Percentiles rank a stretch among this genome's conserved stretches.
phyloP scores from a whole-genome alignment of 2,797 vertebrate genomes.

The Eidolon dupreanum region DNA sequence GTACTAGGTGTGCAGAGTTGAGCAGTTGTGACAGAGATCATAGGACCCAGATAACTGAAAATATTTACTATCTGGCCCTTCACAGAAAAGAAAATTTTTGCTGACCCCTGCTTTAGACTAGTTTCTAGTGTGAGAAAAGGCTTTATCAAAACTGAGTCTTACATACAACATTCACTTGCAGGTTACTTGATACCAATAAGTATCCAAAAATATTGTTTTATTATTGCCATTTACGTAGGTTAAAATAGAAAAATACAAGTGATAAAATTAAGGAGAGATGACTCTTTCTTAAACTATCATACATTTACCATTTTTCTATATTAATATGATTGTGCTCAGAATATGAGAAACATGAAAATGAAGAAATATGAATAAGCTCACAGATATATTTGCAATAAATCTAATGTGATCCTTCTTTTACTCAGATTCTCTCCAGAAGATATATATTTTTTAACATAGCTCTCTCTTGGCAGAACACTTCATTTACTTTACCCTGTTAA shows the following conservation, averaged over 20 bases:
- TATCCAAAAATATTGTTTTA: not conserved
- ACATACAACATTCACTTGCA: not conserved
- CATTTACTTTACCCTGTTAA: not conserved
- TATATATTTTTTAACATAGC: not conserved
- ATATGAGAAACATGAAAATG: not conserved
- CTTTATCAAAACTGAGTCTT: not conserved
- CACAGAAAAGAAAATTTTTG: not conserved
- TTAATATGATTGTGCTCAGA: not conserved
- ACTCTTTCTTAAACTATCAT: not conserved
- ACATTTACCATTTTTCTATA: not conserved
- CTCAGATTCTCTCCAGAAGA: not conserved
- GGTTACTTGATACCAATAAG: not conserved
- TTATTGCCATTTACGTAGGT: not conserved
- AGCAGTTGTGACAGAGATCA: not conserved
- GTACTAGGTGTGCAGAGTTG: not conserved
- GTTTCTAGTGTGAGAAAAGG: not conserved
- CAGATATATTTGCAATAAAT: not conserved
- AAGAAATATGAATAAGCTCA: not conserved
- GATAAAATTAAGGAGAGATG: not conserved
- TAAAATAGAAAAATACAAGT: not conserved
- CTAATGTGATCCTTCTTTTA: not conserved
- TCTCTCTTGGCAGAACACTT: not conserved
- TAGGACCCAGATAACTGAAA: not conserved
- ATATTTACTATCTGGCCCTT: not conserved
- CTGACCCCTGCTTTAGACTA: not conserved